These are phyloP conservation scores for Heliothis virescens DNA, from an alignment of 1,140 invertebrate genomes.

Conservation along the genomic window DNA sequence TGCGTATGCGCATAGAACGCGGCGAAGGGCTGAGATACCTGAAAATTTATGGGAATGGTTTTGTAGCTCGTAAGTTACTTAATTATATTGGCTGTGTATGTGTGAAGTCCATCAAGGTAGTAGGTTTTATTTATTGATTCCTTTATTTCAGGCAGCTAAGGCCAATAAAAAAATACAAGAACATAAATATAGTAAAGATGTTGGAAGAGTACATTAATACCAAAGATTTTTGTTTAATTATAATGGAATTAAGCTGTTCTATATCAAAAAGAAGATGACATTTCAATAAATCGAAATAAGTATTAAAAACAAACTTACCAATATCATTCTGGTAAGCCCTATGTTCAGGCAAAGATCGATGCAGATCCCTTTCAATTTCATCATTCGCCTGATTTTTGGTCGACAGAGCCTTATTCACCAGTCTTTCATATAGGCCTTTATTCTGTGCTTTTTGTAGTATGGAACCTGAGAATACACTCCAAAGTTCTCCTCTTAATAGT, in stretches of 20 bases:
- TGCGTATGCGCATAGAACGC: constrained; percentile 98
- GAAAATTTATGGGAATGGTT: constrained; percentile 43
- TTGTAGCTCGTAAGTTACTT: no score
- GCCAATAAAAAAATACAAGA: no score
- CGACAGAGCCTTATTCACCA: constrained; percentile 92
- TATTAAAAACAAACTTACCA: constrained; percentile 75
- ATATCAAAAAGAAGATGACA: no score
- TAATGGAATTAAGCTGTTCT: no score
- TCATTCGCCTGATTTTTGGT: constrained; percentile 93
- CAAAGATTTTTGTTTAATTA: no score
- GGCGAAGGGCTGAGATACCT: constrained; percentile 95
- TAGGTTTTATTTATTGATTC: no score
- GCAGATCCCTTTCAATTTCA: constrained; percentile 99
- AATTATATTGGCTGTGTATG: no score
- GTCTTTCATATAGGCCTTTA: constrained; percentile 93
- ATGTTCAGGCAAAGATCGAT: constrained; percentile 98
- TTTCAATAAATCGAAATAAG: background rate
- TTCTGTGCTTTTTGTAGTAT: constrained; percentile 88
- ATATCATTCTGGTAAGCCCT: constrained; percentile 97
- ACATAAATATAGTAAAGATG: no score
- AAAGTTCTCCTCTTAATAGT: constrained; percentile 95
- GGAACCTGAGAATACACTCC: constrained; percentile 97
- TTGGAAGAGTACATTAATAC: no score
- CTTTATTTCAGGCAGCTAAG: no score
- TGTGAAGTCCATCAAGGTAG: no score